Conservation (phyloP, 2,888 invertebrate genomes). For the Beris morrisii region DNA sequence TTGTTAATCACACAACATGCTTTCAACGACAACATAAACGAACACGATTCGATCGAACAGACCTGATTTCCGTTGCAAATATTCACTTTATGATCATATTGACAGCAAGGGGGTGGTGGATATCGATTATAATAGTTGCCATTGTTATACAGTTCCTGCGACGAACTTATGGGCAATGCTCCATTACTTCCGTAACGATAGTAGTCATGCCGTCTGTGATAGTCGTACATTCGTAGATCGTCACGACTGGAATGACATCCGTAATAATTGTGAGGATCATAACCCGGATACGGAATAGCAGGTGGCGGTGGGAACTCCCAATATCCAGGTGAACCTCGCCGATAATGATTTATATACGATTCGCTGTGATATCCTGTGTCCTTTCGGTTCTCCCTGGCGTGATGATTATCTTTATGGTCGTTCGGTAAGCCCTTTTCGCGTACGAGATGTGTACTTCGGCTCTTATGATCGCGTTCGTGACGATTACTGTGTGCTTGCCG, state of each 20-base stretch:
- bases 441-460: conserved; percentile 63
- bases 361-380: conserved; percentile 32
- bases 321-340: conserved; percentile 39
- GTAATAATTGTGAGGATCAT: conserved; percentile 37
- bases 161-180: conserved; percentile 41
- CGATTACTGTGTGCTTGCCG: conserved; percentile 59
- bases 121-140: conserved; percentile 39
- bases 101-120: conserved; percentile 35
- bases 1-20: conserved; percentile 10
- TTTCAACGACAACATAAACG: not conserved
- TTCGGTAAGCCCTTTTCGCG: conserved; percentile 58
- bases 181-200: conserved; percentile 58
- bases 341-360: conserved; percentile 27
- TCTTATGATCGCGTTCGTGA: conserved; percentile 66
- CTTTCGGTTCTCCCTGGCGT: conserved; percentile 19
- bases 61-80: conserved; percentile 36
- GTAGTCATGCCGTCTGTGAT: conserved; percentile 58
- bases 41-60: conserved; percentile 5
- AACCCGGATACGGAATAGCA: conserved; percentile 34
- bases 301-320: conserved; percentile 42
- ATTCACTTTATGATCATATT: conserved; percentile 37
- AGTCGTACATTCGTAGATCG: conserved; percentile 40
- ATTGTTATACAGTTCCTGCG: conserved; percentile 35
- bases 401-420: conserved; percentile 32
- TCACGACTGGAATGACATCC: conserved; percentile 41